phyloP scores from a whole-genome alignment of 2,888 invertebrate species.

The Eristalinus sepulchralis region DNA sequence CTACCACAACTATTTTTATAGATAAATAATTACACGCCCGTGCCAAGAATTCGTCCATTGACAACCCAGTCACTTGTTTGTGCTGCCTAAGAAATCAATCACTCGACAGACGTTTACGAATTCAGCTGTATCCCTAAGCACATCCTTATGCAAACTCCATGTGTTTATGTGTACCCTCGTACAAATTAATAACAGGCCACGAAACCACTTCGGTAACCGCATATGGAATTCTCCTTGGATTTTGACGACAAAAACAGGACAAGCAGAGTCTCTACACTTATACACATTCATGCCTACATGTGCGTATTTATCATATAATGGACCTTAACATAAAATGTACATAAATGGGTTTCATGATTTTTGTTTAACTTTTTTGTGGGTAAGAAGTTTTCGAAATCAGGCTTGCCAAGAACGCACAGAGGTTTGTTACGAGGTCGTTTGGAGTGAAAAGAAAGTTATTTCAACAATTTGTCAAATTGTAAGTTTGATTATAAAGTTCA shows the following conservation, averaged over 20 bases:
- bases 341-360: conserved; percentile 58
- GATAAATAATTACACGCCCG: conserved; percentile 1
- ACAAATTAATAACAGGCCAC: conserved; percentile 73
- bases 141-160: conserved; percentile 42
- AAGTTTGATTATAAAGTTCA: conserved; percentile 66
- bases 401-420: conserved; percentile 13
- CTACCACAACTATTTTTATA: background rate
- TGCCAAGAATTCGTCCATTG: conserved; percentile 19
- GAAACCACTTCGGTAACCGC: conserved; percentile 66
- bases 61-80: background rate
- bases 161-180: conserved; percentile 5
- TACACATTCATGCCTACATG: background rate
- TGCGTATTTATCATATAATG: conserved; percentile 21
- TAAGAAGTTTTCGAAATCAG: conserved; percentile 36
- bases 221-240: conserved; percentile 24
- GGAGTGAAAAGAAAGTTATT: conserved; percentile 49
- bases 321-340: conserved; percentile 44
- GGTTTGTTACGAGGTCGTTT: conserved; percentile 4
- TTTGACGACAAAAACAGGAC: conserved; percentile 28
- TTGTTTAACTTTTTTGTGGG: conserved; percentile 57
- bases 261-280: conserved; percentile 10
- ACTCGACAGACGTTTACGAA: conserved; percentile 12
- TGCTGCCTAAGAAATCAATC: conserved; percentile 24
- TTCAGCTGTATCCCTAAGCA: conserved; percentile 26
- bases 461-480: conserved; percentile 63